Conservation (phyloP, 2,797 vertebrate species). For the Emys orbicularis region DNA sequence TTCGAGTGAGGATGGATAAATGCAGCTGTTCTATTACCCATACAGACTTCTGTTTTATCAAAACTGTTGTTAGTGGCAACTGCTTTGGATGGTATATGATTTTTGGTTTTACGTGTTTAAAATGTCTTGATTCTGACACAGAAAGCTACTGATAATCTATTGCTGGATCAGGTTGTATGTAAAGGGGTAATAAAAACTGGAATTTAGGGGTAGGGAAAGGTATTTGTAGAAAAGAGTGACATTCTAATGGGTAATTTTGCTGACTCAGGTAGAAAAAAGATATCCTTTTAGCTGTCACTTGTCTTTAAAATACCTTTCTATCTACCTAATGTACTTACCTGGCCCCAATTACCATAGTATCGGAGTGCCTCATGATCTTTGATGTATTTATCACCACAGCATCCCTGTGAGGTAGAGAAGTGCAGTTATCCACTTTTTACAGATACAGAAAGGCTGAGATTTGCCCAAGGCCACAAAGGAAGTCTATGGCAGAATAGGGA, state of each 20-base stretch:
- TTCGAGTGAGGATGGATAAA: background rate
- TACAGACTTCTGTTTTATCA: background rate
- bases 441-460: background rate
- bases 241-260: too few species aligned
- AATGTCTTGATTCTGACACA: background rate
- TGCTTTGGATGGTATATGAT: background rate
- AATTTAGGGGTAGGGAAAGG: too few species aligned
- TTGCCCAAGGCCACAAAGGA: background rate
- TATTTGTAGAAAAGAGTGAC: too few species aligned
- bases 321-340: background rate
- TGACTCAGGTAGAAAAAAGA: background rate
- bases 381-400: background rate
- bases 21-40: background rate
- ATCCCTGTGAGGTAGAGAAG: background rate
- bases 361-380: background rate
- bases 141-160: background rate
- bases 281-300: background rate
- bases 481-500: background rate
- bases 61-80: background rate
- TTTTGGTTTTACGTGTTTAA: background rate
- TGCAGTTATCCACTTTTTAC: background rate
- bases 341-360: background rate
- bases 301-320: background rate
- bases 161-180: background rate
- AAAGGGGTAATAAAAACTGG: too few species aligned